Conservation (phyloP, 2,797 vertebrate species). For the Micropoecilia bifurca region DNA sequence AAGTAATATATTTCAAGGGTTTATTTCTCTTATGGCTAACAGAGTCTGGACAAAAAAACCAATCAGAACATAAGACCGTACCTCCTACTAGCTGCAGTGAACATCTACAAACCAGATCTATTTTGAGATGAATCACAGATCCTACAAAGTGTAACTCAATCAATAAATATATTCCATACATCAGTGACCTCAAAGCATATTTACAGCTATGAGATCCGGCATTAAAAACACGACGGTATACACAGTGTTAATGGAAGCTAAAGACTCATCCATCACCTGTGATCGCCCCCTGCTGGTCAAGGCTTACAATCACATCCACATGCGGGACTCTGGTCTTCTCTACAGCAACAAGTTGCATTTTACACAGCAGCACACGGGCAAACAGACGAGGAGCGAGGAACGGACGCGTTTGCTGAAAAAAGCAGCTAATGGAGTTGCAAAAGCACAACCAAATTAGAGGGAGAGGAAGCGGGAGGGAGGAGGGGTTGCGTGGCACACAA, state of each 20-base stretch:
- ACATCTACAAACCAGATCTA: not conserved
- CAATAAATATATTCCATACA: not conserved
- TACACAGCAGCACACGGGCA: not conserved
- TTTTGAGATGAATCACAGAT: slow-evolving; percentile 13
- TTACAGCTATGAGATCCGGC: slow-evolving; percentile 1
- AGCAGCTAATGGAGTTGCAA: not conserved
- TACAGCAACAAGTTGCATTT: not conserved
- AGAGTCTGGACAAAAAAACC: not conserved
- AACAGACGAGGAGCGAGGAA: slow-evolving; percentile 9
- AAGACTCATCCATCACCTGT: slow-evolving; percentile 4
- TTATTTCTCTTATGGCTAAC: not conserved
- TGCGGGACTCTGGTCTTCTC: not conserved
- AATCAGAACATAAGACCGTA: not conserved
- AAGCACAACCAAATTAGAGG: not conserved
- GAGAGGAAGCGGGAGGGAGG: no score
- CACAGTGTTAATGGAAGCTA: slow-evolving; percentile 2
- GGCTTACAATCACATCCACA: slow-evolving; percentile 40
- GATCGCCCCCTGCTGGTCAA: slow-evolving; percentile 65
- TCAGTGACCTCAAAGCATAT: not conserved
- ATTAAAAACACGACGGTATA: not conserved
- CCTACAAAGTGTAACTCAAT: slow-evolving; percentile 2
- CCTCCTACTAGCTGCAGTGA: not conserved
- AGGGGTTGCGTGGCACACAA: slow-evolving; percentile 36
- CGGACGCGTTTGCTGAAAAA: slow-evolving; percentile 21
- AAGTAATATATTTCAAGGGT: not conserved